phyloP scores from a whole-genome alignment of 2,797 vertebrate genomes.

The Sandelia bainsii region DNA sequence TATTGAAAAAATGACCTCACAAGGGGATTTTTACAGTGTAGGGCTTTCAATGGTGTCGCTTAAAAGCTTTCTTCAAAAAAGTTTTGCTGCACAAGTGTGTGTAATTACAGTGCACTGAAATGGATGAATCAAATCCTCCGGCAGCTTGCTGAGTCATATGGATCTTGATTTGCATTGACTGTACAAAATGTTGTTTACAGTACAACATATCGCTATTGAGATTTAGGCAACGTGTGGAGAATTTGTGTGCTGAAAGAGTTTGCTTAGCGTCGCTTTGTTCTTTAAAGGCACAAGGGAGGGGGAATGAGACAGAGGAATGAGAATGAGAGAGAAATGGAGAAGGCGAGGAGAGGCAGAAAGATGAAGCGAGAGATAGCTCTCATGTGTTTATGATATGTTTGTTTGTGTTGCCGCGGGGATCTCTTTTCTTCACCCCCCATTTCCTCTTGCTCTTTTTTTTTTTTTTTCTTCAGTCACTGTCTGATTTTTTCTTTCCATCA shows the following conservation, averaged over 20 bases:
- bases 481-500: slow-evolving; percentile 50
- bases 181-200: slow-evolving; percentile 63
- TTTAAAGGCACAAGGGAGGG: slow-evolving; percentile 62
- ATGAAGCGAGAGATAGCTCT: slow-evolving; percentile 66
- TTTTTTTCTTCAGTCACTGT: slow-evolving; percentile 36
- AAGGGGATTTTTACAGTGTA: background rate
- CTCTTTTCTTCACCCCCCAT: slow-evolving; percentile 51
- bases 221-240: slow-evolving; percentile 48
- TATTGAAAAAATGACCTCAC: background rate
- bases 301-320: slow-evolving; percentile 52
- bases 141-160: slow-evolving; percentile 69
- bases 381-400: slow-evolving; percentile 79
- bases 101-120: slow-evolving; percentile 14
- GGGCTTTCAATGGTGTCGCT: background rate
- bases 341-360: slow-evolving; percentile 49
- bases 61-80: slow-evolving; percentile 4
- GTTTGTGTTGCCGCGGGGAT: slow-evolving; percentile 75
- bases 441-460: slow-evolving; percentile 31
- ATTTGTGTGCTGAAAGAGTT: slow-evolving; percentile 52
- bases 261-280: slow-evolving; percentile 67
- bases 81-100: background rate
- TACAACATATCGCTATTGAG: slow-evolving; percentile 5
- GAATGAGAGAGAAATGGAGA: slow-evolving; percentile 42
- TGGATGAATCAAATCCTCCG: slow-evolving; percentile 27
- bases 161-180: slow-evolving; percentile 52